Conservation (phyloP, 1,140 invertebrate genomes). For the Mya arenaria region DNA sequence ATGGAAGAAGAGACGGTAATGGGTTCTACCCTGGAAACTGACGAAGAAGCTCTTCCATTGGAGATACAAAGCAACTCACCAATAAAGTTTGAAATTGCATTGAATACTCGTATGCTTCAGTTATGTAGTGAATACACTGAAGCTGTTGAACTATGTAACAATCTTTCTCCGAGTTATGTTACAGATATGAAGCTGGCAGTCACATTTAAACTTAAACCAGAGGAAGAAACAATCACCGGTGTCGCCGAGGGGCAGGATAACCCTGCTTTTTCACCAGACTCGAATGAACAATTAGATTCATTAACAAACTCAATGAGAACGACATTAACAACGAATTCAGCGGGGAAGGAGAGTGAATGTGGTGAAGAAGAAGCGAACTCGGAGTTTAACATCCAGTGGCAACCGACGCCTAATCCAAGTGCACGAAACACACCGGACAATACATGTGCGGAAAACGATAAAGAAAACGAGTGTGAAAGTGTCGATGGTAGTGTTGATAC, state of each 20-base stretch:
- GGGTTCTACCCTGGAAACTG: constrained; percentile 48
- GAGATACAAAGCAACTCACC: constrained; percentile 48
- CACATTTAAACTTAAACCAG: constrained; percentile 13
- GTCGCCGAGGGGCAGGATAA: not conserved
- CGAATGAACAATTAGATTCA: constrained; percentile 17
- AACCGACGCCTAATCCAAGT: not conserved
- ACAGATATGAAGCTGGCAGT: constrained; percentile 55
- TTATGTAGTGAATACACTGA: constrained; percentile 40
- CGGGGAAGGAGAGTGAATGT: constrained; percentile 32
- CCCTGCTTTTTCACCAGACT: constrained; percentile 32
- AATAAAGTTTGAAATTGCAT: constrained; percentile 47
- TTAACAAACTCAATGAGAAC: constrained; percentile 28
- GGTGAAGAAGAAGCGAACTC: constrained; percentile 48
- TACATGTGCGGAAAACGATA: not conserved
- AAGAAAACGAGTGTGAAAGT: constrained; percentile 16
- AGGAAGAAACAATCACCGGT: not conserved
- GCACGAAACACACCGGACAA: not conserved
- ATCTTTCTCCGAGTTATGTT: constrained; percentile 24
- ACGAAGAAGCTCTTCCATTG: constrained; percentile 38
- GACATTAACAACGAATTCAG: constrained; percentile 33
- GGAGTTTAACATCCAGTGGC: constrained; percentile 50
- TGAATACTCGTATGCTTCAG: constrained; percentile 46
- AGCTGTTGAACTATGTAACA: constrained; percentile 47
- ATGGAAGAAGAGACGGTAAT: constrained; percentile 51
- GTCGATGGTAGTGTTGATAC: constrained; percentile 30